Evolutionary conservation across 2,113 vertebrate species (phyloP).

Genomic region (Kryptolebias marmoratus): DNA sequence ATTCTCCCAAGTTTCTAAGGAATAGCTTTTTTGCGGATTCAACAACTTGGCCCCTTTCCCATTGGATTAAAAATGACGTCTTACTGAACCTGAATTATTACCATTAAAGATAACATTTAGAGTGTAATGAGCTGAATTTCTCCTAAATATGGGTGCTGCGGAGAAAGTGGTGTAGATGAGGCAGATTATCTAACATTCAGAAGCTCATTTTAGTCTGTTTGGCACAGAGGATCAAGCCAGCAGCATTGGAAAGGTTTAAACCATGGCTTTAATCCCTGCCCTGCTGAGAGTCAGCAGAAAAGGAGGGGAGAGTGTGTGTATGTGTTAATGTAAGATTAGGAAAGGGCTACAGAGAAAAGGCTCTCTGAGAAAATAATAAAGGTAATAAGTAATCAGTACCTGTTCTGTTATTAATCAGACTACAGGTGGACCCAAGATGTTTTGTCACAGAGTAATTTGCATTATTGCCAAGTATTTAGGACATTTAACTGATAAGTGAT

Average conservation of each 20-base stretch:
- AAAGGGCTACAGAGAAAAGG: constrained; percentile 6
- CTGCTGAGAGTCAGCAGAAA: constrained; percentile 64
- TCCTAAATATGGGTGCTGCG: constrained; percentile 24
- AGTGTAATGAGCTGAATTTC: constrained; percentile 11
- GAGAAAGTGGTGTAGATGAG: constrained; percentile 44
- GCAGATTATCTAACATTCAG: constrained; percentile 64
- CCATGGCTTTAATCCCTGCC: constrained; percentile 61
- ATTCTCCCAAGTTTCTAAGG: not conserved
- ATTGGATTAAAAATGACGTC: not conserved
- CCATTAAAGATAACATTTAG: constrained; percentile 2
- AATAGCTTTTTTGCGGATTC: constrained; percentile 26
- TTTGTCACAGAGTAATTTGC: too few relatives aligned
- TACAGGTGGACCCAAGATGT: too few relatives aligned
- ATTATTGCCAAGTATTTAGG: too few relatives aligned
- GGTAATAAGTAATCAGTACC: constrained; percentile 12
- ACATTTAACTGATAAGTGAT: too few relatives aligned
- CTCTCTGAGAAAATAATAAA: constrained; percentile 18
- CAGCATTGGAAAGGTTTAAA: constrained; percentile 64
- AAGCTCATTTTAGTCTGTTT: constrained; percentile 58
- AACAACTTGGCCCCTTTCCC: constrained; percentile 11
- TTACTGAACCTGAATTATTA: not conserved
- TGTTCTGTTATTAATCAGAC: not conserved
- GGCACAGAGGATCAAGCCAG: constrained; percentile 57
- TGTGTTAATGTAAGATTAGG: constrained; percentile 21
- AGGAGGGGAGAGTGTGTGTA: constrained; percentile 28